These are phyloP conservation scores for Azemiops feae DNA, from an alignment of 2,113 vertebrate genomes.

Conservation along the genomic window DNA sequence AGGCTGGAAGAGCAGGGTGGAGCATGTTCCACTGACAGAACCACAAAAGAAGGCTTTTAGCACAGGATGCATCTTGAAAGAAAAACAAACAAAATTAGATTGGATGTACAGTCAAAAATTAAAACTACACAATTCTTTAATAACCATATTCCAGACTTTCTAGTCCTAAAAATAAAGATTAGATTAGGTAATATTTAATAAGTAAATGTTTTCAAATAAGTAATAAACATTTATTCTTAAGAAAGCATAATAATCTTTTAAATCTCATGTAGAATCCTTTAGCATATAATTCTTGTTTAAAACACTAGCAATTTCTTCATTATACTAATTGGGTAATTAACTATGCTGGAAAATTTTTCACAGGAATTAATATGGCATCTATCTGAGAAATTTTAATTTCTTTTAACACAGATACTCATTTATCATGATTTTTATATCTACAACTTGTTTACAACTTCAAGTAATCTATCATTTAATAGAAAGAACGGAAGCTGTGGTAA, in stretches of 20 bases:
- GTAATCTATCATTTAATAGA: not conserved
- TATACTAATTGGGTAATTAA: not conserved
- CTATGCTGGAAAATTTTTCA: not conserved
- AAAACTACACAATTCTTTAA: not conserved
- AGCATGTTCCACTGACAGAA: conserved; percentile 92
- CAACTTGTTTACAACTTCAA: not conserved
- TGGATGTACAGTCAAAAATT: not conserved
- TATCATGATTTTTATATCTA: not conserved
- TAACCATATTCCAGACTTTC: not conserved
- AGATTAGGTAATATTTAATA: not conserved
- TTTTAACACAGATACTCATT: not conserved
- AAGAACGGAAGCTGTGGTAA: no score
- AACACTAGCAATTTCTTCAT: not conserved
- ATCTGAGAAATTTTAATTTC: not conserved
- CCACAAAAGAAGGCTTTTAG: conserved; percentile 94
- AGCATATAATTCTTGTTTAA: not conserved
- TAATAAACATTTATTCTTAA: not conserved
- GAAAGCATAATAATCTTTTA: not conserved
- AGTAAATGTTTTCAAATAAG: not conserved
- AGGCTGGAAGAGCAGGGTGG: conserved; percentile 92
- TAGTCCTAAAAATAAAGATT: not conserved
- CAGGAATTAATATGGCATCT: not conserved
- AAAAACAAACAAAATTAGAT: not conserved
- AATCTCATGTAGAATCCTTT: not conserved
- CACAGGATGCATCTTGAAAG: conserved; percentile 80